A percentile compares a stretch with the other conserved stretches of the same genome.
Conservation (phyloP, 2,888 invertebrate genomes). For the Sicus ferrugineus region DNA sequence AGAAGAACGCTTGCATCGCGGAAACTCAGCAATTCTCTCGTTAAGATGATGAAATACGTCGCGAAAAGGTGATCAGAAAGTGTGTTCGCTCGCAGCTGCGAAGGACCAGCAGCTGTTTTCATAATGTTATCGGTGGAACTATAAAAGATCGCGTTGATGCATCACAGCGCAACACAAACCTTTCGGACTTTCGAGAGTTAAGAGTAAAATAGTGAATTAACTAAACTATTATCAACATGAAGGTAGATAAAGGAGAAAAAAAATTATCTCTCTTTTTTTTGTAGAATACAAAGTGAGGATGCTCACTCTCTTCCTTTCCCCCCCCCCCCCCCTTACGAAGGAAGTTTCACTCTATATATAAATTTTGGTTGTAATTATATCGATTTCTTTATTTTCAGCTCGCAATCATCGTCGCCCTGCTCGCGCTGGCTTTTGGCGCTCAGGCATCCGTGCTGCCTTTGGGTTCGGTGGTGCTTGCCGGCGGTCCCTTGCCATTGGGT, state of each 20-base stretch:
- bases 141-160: neutral
- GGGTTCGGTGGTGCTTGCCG: constrained; percentile 4
- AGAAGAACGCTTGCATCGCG: too few relatives aligned
- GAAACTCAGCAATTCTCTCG: too few relatives aligned
- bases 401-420: constrained; percentile 36
- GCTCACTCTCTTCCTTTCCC: neutral
- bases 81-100: neutral
- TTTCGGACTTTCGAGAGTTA: neutral
- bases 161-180: neutral
- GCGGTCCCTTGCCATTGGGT: neutral
- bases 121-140: neutral
- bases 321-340: neutral
- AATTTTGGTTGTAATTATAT: neutral
- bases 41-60: neutral
- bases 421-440: constrained; percentile 33
- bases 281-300: neutral
- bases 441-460: constrained; percentile 34
- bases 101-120: too few relatives aligned
- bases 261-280: neutral
- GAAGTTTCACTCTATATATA: neutral
- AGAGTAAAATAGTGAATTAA: neutral
- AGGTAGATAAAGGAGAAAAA: neutral
- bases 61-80: neutral
- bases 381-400: constrained; percentile 29
- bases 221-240: neutral